Base-by-base conservation (phyloP, 2,888 invertebrate genomes). In the Adelognathus sp. region DNA sequence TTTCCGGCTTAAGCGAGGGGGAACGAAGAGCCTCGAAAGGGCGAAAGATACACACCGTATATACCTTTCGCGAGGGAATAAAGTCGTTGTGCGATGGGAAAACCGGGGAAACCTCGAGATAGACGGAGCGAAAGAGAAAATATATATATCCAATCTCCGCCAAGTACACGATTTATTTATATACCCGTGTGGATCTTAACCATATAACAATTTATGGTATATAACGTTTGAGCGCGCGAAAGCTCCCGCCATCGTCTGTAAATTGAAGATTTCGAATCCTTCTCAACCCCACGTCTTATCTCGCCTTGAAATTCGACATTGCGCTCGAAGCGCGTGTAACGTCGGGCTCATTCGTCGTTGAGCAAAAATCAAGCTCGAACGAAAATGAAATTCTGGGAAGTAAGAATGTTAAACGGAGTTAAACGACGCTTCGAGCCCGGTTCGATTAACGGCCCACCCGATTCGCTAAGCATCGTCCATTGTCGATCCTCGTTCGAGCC, bases 1-100 rank as follows among this genome's bases (percentile, higher is more conserved):
- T 86, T 85, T 84, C 85, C 63, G 84, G 85, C 84, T 87, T 87
- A 63, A 46, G 50, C 61, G 46, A 36, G 39, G 18, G 60, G 31
- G 44, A 63, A 16, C 7, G 27, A 16, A 46, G 52, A 46, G 52
- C 36, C 7, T 52, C 1, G 52, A 41, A 46, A 39, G 58, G 27
- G 61, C 46, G 60, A 36, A 67, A 54, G 63, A 63, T 61, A 73
- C 50, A 21, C 46, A 18, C 36, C 70, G 52, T 44, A 60, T 52
- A 24, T 29, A 41, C 31, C 21, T 31, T 33, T 16, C 31, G 52
- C 24, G 60, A 41, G 33, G 56, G 41, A 39, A 52, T 56, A 50
- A 52, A 67, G 73, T 64, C 61, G 67, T 60, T 61, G 14, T 14
- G 31, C 27, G 27, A 50, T 50, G 50, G 60, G 29, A 46, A 44